These are phyloP conservation scores for Aplysia californica DNA, from an alignment of 1,140 invertebrate species.

Conservation along the genomic window DNA sequence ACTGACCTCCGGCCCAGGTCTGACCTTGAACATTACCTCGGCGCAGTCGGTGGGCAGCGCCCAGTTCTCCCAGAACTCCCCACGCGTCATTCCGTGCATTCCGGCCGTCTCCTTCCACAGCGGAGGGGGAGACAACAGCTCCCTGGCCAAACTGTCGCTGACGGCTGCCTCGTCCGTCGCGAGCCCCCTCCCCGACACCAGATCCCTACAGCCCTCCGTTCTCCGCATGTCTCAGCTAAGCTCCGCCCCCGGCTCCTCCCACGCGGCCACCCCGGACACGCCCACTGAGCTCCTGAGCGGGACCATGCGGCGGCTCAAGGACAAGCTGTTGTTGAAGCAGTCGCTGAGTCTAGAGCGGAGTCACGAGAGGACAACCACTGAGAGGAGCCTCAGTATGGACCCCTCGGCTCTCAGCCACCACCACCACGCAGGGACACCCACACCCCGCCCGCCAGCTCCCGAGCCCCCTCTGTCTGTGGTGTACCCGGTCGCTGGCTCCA, in stretches of 20 bases:
- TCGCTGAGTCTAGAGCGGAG: slow-evolving; percentile 57
- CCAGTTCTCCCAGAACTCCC: slow-evolving; percentile 21
- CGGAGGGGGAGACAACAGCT: no score
- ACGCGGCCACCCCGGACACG: slow-evolving; percentile 34
- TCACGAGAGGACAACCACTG: no score
- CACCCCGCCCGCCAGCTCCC: no score
- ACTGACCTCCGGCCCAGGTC: background rate
- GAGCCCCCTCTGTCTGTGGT: no score
- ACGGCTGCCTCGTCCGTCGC: background rate
- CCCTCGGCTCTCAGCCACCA: no score
- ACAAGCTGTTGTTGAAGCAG: slow-evolving; percentile 58
- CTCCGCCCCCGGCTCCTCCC: slow-evolving; percentile 22
- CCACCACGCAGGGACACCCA: no score
- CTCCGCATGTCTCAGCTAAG: background rate
- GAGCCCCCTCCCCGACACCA: background rate
- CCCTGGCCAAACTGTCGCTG: no score
- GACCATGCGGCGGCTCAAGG: slow-evolving; percentile 44
- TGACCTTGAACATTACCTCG: slow-evolving; percentile 19
- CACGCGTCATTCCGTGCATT: slow-evolving; percentile 28
- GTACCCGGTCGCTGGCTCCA: no score
- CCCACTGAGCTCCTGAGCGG: slow-evolving; percentile 34
- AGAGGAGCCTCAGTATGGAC: no score
- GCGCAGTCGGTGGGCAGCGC: slow-evolving; percentile 5
- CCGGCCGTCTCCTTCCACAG: slow-evolving; percentile 27
- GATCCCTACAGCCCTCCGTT: background rate